phyloP scores from a whole-genome alignment of 1,140 invertebrate genomes.

The Cydia amplana region DNA sequence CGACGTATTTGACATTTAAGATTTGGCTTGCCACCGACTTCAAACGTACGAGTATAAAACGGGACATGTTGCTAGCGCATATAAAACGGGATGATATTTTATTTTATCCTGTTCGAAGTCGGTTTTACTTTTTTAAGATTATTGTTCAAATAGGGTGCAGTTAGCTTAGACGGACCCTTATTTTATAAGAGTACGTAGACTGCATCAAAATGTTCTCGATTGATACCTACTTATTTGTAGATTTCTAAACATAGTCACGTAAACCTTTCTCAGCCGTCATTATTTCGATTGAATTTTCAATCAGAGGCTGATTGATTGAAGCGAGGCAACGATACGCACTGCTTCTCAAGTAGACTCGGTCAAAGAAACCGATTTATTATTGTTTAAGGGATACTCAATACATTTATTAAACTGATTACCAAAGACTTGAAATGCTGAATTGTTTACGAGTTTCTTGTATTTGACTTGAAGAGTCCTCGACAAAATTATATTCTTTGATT shows the following conservation, averaged over 20 bases:
- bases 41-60: too few relatives aligned
- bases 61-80: too few relatives aligned
- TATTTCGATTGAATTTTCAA: constrained; percentile 72
- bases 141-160: too few relatives aligned
- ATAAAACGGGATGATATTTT: too few relatives aligned
- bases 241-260: constrained; percentile 65
- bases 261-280: constrained; percentile 67
- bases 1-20: too few relatives aligned
- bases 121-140: too few relatives aligned
- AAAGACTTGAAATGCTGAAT: background rate
- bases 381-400: constrained; percentile 3
- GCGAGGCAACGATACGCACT: constrained; percentile 59
- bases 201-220: background rate
- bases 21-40: too few relatives aligned
- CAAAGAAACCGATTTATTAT: constrained; percentile 45
- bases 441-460: background rate
- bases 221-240: background rate
- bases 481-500: too few relatives aligned
- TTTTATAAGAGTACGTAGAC: too few relatives aligned
- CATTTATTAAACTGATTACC: background rate
- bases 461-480: too few relatives aligned
- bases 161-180: too few relatives aligned
- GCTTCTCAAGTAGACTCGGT: constrained; percentile 70
- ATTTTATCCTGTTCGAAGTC: too few relatives aligned
- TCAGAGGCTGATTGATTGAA: constrained; percentile 70